Evolutionary conservation across 35 echinoderm and acorn worm species (phyloP).

Genomic region (Stichopus chloronotus): DNA sequence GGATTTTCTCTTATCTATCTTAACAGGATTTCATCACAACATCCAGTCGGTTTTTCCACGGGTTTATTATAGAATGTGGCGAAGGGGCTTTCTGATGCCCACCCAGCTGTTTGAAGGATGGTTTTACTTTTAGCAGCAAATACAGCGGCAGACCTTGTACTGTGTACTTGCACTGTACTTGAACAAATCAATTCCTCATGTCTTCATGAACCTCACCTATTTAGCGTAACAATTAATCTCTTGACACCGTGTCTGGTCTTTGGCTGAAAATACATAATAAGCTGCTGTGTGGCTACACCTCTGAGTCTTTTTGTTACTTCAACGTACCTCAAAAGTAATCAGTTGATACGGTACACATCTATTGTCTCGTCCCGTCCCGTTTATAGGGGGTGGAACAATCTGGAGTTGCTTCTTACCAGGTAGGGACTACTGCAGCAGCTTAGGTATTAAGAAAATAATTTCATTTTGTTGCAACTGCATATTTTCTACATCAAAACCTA

Average conservation of each 20-base stretch:
- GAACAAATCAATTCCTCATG: conserved; percentile 13
- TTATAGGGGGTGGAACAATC: not conserved
- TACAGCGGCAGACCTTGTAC: conserved; percentile 25
- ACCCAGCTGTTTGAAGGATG: conserved; percentile 43
- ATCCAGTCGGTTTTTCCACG: not conserved
- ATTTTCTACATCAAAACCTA: conserved; percentile 4
- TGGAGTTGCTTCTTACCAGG: conserved; percentile 14
- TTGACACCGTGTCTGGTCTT: not conserved
- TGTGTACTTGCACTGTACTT: conserved; percentile 8
- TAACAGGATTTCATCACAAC: not conserved
- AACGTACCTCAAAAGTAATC: conserved; percentile 9
- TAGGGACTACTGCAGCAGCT: conserved; percentile 5
- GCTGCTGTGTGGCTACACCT: not conserved
- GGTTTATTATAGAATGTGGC: conserved; percentile 30
- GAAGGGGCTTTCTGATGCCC: not conserved
- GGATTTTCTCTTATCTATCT: not conserved
- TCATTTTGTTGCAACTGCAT: not conserved
- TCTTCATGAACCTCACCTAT: conserved; percentile 17
- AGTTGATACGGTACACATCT: not conserved
- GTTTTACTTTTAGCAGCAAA: not conserved
- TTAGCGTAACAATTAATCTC: conserved; percentile 32
- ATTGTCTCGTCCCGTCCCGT: not conserved
- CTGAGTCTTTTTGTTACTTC: not conserved
- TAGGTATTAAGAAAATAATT: conserved; percentile 8
- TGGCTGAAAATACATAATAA: conserved; percentile 25